A percentile compares a stretch with the other conserved stretches of the same genome.
Conservation (phyloP, 2,888 invertebrate genomes). For the Oscheius sp. region DNA sequence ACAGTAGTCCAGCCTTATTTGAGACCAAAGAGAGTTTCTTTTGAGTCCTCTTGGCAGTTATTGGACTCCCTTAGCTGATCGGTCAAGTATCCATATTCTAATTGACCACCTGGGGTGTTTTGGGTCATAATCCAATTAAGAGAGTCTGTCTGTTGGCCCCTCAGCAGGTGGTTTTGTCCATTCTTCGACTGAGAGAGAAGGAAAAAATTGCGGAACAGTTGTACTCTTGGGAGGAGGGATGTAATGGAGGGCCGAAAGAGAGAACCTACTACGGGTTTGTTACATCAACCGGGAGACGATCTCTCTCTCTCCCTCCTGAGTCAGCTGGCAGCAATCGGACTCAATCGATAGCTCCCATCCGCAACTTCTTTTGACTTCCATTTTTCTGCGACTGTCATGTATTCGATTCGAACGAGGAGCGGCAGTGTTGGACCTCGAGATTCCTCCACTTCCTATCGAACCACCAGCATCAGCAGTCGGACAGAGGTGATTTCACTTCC, state of each 20-base stretch:
- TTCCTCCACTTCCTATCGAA: background rate
- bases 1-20: background rate
- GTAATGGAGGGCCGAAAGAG: too few species aligned
- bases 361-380: background rate
- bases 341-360: background rate
- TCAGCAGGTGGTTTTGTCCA: too few species aligned
- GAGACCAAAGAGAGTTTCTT: background rate
- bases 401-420: background rate
- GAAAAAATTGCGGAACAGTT: too few species aligned
- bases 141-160: too few species aligned
- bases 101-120: too few species aligned
- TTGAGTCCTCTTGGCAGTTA: background rate
- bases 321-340: background rate
- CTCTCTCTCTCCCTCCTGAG: background rate
- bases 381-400: background rate
- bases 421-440: background rate
- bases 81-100: too few species aligned
- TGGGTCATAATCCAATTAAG: too few species aligned
- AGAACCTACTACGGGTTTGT: too few species aligned
- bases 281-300: too few species aligned
- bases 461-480: background rate
- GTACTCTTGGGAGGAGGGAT: too few species aligned
- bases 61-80: too few species aligned
- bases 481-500: background rate
- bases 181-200: too few species aligned